phyloP scores from a whole-genome alignment of 2,113 vertebrate genomes.

The Phylloscopus trochilus region DNA sequence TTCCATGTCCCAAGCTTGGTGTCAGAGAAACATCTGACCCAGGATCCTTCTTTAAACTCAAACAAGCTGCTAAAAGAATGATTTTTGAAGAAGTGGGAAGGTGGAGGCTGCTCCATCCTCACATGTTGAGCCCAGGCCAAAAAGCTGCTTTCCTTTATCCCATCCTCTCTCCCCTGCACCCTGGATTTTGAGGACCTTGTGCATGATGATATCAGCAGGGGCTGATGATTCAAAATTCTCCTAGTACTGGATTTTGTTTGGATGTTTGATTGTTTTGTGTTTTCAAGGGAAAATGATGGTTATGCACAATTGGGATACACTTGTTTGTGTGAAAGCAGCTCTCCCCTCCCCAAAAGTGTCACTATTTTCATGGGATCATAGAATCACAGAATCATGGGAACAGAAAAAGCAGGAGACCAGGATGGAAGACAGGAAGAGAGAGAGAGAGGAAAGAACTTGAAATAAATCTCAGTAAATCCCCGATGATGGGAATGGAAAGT shows the following conservation, averaged over 20 bases:
- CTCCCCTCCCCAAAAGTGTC: background rate
- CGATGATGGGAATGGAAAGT: background rate
- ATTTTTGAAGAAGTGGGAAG: background rate
- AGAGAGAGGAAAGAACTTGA: background rate
- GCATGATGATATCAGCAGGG: background rate
- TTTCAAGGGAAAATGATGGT: accelerated
- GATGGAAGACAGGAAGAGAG: background rate
- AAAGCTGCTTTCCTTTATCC: background rate
- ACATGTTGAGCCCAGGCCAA: accelerated
- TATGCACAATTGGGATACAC: background rate
- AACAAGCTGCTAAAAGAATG: accelerated
- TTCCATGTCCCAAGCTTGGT: background rate
- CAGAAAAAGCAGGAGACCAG: background rate
- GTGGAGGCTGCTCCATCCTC: background rate
- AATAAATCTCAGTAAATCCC: background rate
- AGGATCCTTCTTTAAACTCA: background rate
- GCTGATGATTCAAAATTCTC: background rate
- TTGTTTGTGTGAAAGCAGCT: accelerated
- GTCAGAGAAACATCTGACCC: background rate
- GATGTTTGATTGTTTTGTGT: background rate
- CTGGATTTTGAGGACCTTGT: background rate
- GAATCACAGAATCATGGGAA: background rate
- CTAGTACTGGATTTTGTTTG: background rate
- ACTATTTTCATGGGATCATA: background rate
- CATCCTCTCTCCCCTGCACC: background rate